Conservation (phyloP, 1,140 invertebrate genomes). For the Diprion similis region DNA sequence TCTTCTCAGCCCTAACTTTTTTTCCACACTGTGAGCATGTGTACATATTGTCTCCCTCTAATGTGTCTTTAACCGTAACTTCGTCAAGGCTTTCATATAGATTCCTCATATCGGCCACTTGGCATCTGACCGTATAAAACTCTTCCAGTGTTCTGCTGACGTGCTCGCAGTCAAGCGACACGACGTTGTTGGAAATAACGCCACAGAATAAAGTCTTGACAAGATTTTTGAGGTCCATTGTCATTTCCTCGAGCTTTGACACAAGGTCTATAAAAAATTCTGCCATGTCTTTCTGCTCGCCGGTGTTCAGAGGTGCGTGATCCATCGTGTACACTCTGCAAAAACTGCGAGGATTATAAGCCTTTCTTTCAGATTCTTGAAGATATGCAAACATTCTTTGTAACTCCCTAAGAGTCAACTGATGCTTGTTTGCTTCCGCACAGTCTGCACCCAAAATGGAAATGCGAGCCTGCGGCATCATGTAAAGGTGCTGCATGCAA, state of each 20-base stretch:
- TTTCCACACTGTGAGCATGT: conserved; percentile 94
- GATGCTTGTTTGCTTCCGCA: conserved; percentile 76
- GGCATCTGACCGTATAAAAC: conserved; percentile 94
- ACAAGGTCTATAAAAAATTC: conserved; percentile 98
- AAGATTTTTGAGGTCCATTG: conserved; percentile 85
- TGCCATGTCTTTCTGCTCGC: conserved; percentile 98
- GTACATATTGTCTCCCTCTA: conserved; percentile 98
- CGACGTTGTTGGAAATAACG: conserved; percentile 92
- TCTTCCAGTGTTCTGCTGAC: conserved; percentile 93
- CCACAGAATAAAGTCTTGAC: conserved; percentile 94
- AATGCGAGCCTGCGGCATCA: conserved; percentile 91
- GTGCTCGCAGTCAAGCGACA: conserved; percentile 92
- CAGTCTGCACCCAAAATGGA: conserved; percentile 79
- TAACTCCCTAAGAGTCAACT: conserved; percentile 82
- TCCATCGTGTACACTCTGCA: conserved; percentile 98
- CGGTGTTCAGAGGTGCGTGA: conserved; percentile 92
- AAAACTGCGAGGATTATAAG: conserved; percentile 93
- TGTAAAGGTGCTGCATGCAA: conserved; percentile 95
- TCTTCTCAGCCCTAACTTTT: conserved; percentile 93
- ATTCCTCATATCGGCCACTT: conserved; percentile 96
- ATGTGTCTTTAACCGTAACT: conserved; percentile 94
- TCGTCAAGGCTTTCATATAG: conserved; percentile 94
- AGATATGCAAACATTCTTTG: conserved; percentile 96
- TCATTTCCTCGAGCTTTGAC: conserved; percentile 96
- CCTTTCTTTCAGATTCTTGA: conserved; percentile 91